A percentile compares a stretch with the other conserved stretches of the same genome.
phyloP scores from a whole-genome alignment of 2,797 vertebrate genomes.

The Enteromius argenteus region DNA sequence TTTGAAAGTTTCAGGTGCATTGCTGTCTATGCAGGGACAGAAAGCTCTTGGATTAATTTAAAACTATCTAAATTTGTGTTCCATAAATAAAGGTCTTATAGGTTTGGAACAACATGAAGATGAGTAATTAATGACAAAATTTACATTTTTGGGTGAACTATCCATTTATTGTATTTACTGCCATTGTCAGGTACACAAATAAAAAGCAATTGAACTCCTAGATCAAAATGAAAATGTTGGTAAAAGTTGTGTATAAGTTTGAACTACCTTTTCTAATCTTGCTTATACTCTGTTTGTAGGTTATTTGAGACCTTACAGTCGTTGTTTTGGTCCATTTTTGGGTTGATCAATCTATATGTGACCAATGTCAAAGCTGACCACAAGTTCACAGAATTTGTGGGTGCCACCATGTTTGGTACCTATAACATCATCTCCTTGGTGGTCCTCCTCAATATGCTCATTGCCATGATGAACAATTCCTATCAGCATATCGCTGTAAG shows the following conservation, averaged over 20 bases:
- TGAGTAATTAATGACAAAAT: background rate
- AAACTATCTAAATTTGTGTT: background rate
- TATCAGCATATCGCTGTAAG: slow-evolving; percentile 99
- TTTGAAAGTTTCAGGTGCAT: background rate
- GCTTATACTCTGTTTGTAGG: slow-evolving; percentile 70
- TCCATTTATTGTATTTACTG: background rate
- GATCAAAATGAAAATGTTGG: background rate
- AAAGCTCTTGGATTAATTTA: background rate
- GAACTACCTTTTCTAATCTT: background rate
- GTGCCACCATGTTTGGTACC: slow-evolving; percentile 96
- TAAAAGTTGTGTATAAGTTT: background rate
- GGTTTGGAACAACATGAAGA: background rate
- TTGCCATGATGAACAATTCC: slow-evolving; percentile 99
- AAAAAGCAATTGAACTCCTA: background rate
- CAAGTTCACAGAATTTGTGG: slow-evolving; percentile 95
- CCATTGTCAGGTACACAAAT: background rate
- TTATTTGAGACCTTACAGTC: slow-evolving; percentile 96
- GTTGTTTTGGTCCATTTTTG: slow-evolving; percentile 98
- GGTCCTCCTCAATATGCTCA: slow-evolving; percentile 97
- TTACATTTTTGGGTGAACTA: background rate
- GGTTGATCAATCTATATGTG: slow-evolving; percentile 94
- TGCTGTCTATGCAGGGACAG: background rate
- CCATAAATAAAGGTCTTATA: background rate
- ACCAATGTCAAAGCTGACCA: slow-evolving; percentile 90
- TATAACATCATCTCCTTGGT: slow-evolving; percentile 98